Percentiles rank a stretch among this genome's conserved stretches.
Conservation (phyloP, 2,113 vertebrate species). For the Xenus cinereus region DNA sequence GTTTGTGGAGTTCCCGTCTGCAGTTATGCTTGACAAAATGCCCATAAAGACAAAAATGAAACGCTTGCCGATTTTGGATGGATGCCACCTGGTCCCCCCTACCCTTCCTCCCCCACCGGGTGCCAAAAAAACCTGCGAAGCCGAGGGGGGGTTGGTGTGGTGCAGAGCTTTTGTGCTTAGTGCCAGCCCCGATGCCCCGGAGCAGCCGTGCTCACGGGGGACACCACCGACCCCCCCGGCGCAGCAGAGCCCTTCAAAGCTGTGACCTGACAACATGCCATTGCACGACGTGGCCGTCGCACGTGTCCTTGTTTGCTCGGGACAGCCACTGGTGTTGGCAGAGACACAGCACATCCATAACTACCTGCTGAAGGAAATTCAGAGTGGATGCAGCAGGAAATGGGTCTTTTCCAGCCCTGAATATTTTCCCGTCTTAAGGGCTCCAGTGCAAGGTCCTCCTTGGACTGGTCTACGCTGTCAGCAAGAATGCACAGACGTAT, state of each 20-base stretch:
- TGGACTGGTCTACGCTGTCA: rapidly evolving
- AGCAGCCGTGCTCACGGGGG: background rate
- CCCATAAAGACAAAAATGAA: constrained; percentile 65
- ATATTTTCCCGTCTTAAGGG: background rate
- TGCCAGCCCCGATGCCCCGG: background rate
- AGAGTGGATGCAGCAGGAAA: background rate
- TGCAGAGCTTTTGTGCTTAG: background rate
- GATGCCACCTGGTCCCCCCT: constrained; percentile 8
- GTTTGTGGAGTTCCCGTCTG: constrained; percentile 67
- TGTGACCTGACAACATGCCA: rapidly evolving
- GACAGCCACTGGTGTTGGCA: rapidly evolving
- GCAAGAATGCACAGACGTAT: rapidly evolving
- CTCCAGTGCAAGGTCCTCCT: background rate
- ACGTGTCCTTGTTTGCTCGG: background rate
- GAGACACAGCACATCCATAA: no score
- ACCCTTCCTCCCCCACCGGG: background rate
- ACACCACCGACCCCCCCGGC: rapidly evolving
- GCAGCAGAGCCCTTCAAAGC: background rate
- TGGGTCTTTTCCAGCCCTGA: background rate
- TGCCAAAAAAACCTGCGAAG: background rate
- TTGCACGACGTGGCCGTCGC: background rate
- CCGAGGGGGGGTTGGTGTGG: background rate
- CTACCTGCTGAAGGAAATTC: background rate
- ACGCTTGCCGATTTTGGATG: constrained; percentile 43
- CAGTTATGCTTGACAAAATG: constrained; percentile 73